Percentiles rank a stretch among this genome's conserved stretches.
phyloP scores from a whole-genome alignment of 2,797 vertebrate genomes.

The Sebastiscus albofasciatus region DNA sequence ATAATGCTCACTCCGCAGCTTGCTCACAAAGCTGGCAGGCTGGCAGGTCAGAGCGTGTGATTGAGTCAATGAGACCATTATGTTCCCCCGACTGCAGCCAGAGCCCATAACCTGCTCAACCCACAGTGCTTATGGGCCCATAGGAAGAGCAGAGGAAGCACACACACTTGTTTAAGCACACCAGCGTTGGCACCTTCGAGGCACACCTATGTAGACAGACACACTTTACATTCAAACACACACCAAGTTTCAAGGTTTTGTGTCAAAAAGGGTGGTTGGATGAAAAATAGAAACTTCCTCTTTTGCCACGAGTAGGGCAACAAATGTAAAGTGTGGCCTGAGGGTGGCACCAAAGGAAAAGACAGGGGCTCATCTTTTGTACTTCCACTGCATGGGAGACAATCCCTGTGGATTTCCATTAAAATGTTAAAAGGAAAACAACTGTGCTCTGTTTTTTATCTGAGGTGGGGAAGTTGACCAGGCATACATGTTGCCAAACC shows the following conservation, averaged over 20 bases:
- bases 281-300: neutral
- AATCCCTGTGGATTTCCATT: neutral
- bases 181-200: neutral
- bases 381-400: neutral
- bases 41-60: conserved; percentile 61
- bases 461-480: neutral
- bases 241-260: neutral
- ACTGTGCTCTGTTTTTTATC: neutral
- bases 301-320: neutral
- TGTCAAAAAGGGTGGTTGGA: neutral
- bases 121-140: conserved; percentile 47
- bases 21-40: conserved; percentile 69
- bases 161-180: neutral
- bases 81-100: conserved; percentile 61
- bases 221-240: neutral
- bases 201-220: neutral
- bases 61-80: conserved; percentile 77
- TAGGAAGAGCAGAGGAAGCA: conserved; percentile 24
- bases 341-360: conserved; percentile 6
- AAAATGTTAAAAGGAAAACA: neutral
- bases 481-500: neutral
- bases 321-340: neutral
- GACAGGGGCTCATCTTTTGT: neutral
- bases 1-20: conserved; percentile 73
- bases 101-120: conserved; percentile 63